phyloP scores from a whole-genome alignment of 1,140 invertebrate species.

The Neoseiulus cucumeris region DNA sequence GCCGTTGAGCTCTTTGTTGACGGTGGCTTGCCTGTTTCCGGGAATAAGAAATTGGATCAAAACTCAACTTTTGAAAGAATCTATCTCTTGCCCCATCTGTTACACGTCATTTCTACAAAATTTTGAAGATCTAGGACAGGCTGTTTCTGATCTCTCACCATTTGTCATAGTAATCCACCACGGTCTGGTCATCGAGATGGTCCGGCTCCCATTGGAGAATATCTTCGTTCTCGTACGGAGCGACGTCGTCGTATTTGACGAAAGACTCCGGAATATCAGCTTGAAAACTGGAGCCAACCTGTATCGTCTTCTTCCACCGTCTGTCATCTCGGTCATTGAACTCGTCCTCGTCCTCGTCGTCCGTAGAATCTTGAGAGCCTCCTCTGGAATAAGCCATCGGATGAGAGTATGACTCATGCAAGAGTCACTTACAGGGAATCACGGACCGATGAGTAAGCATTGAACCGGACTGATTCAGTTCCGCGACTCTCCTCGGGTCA shows the following conservation, averaged over 20 bases:
- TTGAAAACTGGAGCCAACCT: conserved; percentile 80
- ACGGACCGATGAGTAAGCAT: too few relatives aligned
- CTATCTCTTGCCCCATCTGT: background rate
- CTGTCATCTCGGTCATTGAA: conserved; percentile 23
- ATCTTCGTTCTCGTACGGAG: conserved; percentile 87
- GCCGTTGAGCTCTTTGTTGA: conserved; percentile 21
- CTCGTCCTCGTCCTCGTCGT: conserved; percentile 35
- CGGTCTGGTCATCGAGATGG: conserved; percentile 45
- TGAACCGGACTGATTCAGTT: too few relatives aligned
- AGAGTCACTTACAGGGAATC: too few relatives aligned
- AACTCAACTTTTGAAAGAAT: conserved; percentile 3
- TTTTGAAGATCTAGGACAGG: background rate
- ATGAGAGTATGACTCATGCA: background rate
- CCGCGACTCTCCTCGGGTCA: too few relatives aligned
- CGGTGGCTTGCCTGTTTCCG: conserved; percentile 10
- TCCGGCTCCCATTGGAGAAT: conserved; percentile 78
- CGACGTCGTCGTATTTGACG: conserved; percentile 68
- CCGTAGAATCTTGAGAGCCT: conserved; percentile 17
- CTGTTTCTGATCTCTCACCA: background rate
- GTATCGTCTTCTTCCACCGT: background rate
- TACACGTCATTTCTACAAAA: background rate
- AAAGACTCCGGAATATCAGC: conserved; percentile 76
- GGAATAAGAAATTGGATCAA: conserved; percentile 15
- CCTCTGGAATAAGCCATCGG: background rate
- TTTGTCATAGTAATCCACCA: conserved; percentile 15